Evolutionary conservation across 2,113 vertebrate genomes (phyloP).

Genomic region (Pachypanchax playfairii): DNA sequence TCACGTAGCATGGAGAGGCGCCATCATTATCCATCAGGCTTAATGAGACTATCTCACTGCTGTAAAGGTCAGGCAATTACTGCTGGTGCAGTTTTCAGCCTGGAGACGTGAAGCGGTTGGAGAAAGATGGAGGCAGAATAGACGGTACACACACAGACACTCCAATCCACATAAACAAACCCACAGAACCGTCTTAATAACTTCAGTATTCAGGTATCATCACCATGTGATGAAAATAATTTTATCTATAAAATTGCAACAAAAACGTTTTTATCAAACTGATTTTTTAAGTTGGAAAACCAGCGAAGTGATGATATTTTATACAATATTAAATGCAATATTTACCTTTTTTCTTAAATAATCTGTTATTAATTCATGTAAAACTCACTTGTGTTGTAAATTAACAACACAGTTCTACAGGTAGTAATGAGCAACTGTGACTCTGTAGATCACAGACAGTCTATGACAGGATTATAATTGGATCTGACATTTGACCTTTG

Average conservation of each 20-base stretch:
- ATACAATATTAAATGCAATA: no score
- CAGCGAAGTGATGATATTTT: background rate
- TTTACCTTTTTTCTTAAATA: no score
- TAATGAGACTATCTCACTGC: constrained; percentile 97
- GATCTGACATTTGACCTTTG: constrained; percentile 67
- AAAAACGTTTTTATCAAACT: background rate
- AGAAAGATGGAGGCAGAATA: constrained; percentile 57
- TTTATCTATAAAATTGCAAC: background rate
- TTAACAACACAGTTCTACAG: background rate
- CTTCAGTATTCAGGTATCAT: constrained; percentile 18
- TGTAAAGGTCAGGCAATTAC: constrained; percentile 99
- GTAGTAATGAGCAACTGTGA: constrained; percentile 21
- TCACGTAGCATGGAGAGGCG: constrained; percentile 91
- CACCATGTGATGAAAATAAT: constrained; percentile 5
- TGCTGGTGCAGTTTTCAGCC: constrained; percentile 93
- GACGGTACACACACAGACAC: constrained; percentile 29
- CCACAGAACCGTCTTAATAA: no score
- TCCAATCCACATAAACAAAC: constrained; percentile 28
- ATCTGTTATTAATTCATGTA: no score
- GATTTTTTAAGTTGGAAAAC: background rate
- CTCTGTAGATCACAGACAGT: constrained; percentile 64
- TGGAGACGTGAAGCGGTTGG: constrained; percentile 78
- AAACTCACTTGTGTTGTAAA: background rate
- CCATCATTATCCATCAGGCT: constrained; percentile 92
- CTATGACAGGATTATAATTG: constrained; percentile 72